phyloP scores from a whole-genome alignment of 2,888 invertebrate species.

The Globia sparganii region DNA sequence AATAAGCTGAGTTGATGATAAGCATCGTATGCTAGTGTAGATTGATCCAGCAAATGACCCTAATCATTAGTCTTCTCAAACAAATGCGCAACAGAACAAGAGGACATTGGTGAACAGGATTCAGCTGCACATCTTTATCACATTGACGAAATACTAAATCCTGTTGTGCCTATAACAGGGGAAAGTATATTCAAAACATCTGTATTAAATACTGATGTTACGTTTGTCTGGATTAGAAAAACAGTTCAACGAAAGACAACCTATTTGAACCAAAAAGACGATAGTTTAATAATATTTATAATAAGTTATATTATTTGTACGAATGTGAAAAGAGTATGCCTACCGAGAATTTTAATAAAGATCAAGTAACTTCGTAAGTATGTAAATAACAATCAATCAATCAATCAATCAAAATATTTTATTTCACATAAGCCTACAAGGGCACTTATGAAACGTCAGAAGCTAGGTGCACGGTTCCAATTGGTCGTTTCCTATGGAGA shows the following conservation, averaged over 20 bases:
- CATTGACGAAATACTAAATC: not conserved
- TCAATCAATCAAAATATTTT: too few relatives aligned
- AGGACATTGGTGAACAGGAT: not conserved
- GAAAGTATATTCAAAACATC: not conserved
- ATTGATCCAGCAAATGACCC: not conserved
- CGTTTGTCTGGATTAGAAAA: not conserved
- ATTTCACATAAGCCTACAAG: too few relatives aligned
- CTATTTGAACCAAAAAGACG: not conserved
- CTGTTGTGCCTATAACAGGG: not conserved
- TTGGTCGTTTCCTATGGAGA: too few relatives aligned
- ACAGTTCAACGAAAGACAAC: not conserved
- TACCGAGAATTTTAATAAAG: conserved; percentile 16
- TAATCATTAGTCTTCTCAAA: not conserved
- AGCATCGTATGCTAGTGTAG: not conserved
- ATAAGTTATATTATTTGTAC: not conserved
- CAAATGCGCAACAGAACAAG: not conserved
- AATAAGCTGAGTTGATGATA: not conserved
- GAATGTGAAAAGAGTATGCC: not conserved
- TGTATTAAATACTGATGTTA: not conserved
- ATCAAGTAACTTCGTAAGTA: conserved; percentile 14
- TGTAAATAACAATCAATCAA: conserved; percentile 32
- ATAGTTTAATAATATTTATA: not conserved
- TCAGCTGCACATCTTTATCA: not conserved
- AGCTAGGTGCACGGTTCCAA: too few relatives aligned
- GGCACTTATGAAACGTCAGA: too few relatives aligned